Percentiles rank a stretch among this genome's conserved stretches.
Conservation (phyloP, 2,888 invertebrate species). For the Eurois occulta region DNA sequence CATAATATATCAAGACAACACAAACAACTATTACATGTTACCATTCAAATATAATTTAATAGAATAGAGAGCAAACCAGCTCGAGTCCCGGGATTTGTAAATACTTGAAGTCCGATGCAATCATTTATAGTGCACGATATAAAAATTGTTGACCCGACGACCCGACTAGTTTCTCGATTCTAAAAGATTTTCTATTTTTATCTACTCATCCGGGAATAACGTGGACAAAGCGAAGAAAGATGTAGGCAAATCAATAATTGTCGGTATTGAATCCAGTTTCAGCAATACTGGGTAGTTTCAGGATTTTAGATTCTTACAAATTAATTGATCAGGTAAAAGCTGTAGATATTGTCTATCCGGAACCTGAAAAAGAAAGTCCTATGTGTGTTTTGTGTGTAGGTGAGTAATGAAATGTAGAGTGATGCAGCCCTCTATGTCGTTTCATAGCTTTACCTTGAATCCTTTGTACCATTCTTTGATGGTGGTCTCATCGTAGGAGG, state of each 20-base stretch:
- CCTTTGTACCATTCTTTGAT: constrained; percentile 99
- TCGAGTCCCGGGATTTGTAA: constrained; percentile 10
- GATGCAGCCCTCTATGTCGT: neutral
- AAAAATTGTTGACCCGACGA: neutral
- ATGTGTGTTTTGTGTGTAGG: constrained; percentile 1
- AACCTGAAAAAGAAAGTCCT: neutral
- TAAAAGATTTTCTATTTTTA: constrained; percentile 21
- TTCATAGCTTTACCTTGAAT: constrained; percentile 95
- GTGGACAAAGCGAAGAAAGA: constrained; percentile 1
- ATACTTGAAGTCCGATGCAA: constrained; percentile 22
- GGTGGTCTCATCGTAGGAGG: constrained; percentile 99
- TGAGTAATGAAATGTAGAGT: neutral
- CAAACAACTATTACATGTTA: constrained; percentile 3
- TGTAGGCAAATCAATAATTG: constrained; percentile 8
- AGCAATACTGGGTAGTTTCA: neutral
- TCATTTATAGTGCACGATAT: constrained; percentile 22
- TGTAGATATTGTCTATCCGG: neutral
- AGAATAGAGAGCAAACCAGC: neutral
- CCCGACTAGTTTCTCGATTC: constrained; percentile 8
- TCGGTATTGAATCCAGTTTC: neutral
- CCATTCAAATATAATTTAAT: constrained; percentile 20
- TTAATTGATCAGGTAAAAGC: neutral
- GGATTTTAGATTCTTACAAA: neutral
- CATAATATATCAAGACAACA: constrained; percentile 10
- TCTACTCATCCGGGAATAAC: constrained; percentile 1